Evolutionary conservation across 2,113 vertebrate genomes (phyloP).

Genomic region (Phylloscopus trochilus): DNA sequence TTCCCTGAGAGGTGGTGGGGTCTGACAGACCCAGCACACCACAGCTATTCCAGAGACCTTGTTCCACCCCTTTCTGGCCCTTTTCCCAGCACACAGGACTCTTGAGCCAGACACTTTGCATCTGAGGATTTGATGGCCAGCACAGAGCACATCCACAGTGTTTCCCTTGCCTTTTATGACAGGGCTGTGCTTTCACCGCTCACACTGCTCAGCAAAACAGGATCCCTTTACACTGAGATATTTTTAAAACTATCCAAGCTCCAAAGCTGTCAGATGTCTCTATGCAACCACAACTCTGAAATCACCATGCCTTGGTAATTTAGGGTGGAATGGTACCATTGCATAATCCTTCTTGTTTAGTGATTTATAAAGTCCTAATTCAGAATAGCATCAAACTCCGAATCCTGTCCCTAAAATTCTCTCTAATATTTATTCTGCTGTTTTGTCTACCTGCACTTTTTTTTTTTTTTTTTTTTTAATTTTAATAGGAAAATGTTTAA

Average conservation of each 20-base stretch:
- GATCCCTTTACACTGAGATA: not conserved
- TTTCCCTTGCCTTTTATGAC: not conserved
- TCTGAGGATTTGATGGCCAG: not conserved
- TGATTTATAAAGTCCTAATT: not conserved
- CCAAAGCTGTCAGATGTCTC: not conserved
- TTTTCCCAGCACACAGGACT: not conserved
- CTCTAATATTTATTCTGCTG: not conserved
- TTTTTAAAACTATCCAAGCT: not conserved
- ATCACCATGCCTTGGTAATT: not conserved
- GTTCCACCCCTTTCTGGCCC: not conserved
- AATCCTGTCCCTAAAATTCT: not conserved
- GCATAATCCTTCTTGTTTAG: not conserved
- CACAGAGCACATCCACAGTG: fast-evolving
- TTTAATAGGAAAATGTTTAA: not conserved
- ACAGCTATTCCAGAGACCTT: not conserved
- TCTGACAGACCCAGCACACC: not conserved
- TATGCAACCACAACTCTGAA: not conserved
- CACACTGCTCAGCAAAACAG: not conserved
- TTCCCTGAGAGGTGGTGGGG: not conserved
- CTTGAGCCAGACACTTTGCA: not conserved
- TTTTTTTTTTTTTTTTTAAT: not conserved
- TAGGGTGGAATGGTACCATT: not conserved
- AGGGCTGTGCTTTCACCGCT: not conserved
- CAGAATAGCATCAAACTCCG: not conserved
- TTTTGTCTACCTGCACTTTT: not conserved